Base-by-base conservation (phyloP, 1,140 invertebrate species). In the Chelonus insularis region DNA sequence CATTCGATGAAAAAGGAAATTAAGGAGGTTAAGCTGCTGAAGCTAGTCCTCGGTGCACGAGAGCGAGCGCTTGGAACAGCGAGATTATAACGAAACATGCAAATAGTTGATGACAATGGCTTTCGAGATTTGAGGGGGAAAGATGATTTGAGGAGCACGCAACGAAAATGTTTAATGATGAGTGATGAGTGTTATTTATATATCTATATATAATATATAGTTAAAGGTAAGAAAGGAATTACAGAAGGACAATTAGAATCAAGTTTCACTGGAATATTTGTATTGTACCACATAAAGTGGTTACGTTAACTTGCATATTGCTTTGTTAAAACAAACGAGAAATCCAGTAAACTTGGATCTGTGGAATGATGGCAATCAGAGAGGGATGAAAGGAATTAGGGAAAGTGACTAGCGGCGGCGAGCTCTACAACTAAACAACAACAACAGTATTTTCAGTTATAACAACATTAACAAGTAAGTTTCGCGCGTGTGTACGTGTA, bases 351-450 rank as follows among this genome's bases (percentile, higher is more conserved):
- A 7, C 34, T 50, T 36, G 55, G 60, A 45, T 51, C 18, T 11
- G 61, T 43, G 14, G 1, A 37, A 37, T 9, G 54, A 43, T 43
- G 34, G 23, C 29, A 34, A 29, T 60, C 25, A 43, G 18, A 39
- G 25, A 43, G 11, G 18, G 23, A 20, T 65, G 45, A 66, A 64
- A 48, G 50, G 69, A 62, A 50, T 50, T 23, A 50, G 29, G 70
- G 65, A 69, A 74, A 78, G 77, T 80, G 78, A 80, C 78, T 80
- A 80, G 78, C 77, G 78, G 79, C 76, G 77, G 78, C 78, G 78
- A 80, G 78, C 77, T 80, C 78, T 80, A 81, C 77, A 80, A 80
- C 77, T 80, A 80, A 81, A 81, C 78, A 81, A 81, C 78, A 81
- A 81, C 76, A 81, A 81, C 78, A 81, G 79, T 80, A 81, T 81